phyloP scores from a whole-genome alignment of 1,140 invertebrate genomes.

The Gryon sp. region DNA sequence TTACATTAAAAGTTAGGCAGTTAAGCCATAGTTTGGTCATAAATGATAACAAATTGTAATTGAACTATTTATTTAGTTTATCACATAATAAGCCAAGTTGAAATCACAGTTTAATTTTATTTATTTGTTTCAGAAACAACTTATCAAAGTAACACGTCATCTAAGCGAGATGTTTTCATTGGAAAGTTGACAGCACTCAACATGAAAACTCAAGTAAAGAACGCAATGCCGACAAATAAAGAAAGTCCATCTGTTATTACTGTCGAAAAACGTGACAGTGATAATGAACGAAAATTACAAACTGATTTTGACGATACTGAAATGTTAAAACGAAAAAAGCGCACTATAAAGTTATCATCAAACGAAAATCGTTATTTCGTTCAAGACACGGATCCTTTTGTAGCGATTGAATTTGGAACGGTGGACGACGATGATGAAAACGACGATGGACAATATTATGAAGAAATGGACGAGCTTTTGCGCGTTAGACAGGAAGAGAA shows the following conservation, averaged over 20 bases:
- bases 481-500: conserved; percentile 64
- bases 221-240: neutral
- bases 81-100: no score
- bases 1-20: no score
- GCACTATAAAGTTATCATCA: conserved; percentile 10
- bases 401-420: conserved; percentile 25
- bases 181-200: conserved; percentile 47
- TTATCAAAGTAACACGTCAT: no score
- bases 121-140: conserved; percentile 37
- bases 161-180: conserved; percentile 43
- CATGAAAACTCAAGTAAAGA: conserved; percentile 8
- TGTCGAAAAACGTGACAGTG: neutral
- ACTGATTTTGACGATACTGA: conserved; percentile 71
- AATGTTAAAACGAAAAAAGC: conserved; percentile 36
- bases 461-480: conserved; percentile 72
- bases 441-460: conserved; percentile 57
- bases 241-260: neutral
- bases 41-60: no score
- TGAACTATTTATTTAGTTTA: no score
- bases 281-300: conserved; percentile 71
- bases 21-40: no score
- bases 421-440: conserved; percentile 50
- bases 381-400: conserved; percentile 13
- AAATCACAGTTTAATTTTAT: no score
- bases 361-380: conserved; percentile 32